These are phyloP conservation scores for Hippocampus zosterae DNA, from an alignment of 2,113 vertebrate species.

Conservation along the genomic window DNA sequence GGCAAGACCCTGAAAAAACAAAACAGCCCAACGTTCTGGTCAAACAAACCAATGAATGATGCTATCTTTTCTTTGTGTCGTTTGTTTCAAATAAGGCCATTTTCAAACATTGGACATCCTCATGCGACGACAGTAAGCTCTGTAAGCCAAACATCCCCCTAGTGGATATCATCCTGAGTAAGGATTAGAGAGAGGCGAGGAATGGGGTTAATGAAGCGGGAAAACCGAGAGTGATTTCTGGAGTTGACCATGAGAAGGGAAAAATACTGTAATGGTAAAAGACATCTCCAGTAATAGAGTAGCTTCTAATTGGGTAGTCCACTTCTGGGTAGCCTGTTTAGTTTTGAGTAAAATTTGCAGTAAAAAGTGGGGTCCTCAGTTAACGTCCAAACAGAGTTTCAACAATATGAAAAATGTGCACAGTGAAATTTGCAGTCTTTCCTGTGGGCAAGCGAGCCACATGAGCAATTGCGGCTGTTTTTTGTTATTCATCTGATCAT, in stretches of 20 bases:
- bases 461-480: background rate
- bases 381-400: no score
- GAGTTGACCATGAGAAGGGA: constrained; percentile 2
- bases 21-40: constrained; percentile 44
- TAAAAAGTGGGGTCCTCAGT: no score
- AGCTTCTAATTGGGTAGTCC: background rate
- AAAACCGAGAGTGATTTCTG: constrained; percentile 14
- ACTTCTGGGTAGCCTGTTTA: background rate
- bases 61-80: constrained; percentile 17
- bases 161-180: constrained; percentile 12
- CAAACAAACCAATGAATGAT: constrained; percentile 43
- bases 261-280: background rate
- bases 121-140: constrained; percentile 16
- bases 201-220: constrained; percentile 27
- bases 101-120: constrained; percentile 18
- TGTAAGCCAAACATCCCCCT: constrained; percentile 30
- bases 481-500: background rate
- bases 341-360: background rate
- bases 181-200: constrained; percentile 33
- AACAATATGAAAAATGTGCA: no score
- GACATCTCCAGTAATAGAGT: background rate
- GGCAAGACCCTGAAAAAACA: constrained; percentile 51
- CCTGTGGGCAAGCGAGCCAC: background rate
- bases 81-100: constrained; percentile 36
- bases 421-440: background rate